Conservation (phyloP, 30 jellyfish, hydroid and myxozoan species). For the Hydractinia echinata region DNA sequence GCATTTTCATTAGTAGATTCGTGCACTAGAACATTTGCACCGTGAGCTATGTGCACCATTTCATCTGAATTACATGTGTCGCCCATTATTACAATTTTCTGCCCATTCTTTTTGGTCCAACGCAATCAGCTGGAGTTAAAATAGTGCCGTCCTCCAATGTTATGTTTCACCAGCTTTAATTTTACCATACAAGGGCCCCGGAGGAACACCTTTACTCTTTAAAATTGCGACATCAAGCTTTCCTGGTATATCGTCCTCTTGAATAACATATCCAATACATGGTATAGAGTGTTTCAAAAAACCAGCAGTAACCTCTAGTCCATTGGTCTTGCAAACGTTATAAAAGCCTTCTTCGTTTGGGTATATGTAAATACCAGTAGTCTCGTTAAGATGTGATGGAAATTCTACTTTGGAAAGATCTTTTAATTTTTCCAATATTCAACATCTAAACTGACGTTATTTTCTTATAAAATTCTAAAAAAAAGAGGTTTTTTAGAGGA, state of each 20-base stretch:
- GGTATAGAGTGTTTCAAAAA: slow-evolving; percentile 47
- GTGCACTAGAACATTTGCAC: slow-evolving; percentile 71
- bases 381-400: slow-evolving; percentile 51
- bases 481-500: no score
- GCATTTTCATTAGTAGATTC: slow-evolving; percentile 93
- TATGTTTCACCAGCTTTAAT: slow-evolving; percentile 61
- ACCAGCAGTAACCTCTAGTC: slow-evolving; percentile 44
- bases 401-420: background rate
- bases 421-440: slow-evolving; percentile 11
- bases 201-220: slow-evolving; percentile 56
- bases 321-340: slow-evolving; percentile 32
- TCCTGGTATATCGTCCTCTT: slow-evolving; percentile 71
- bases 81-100: slow-evolving; percentile 71
- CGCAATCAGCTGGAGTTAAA: slow-evolving; percentile 50
- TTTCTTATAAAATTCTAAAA: background rate
- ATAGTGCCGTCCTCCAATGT: slow-evolving; percentile 45
- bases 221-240: slow-evolving; percentile 62
- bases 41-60: slow-evolving; percentile 23
- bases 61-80: slow-evolving; percentile 68
- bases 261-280: slow-evolving; percentile 70
- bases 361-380: background rate
- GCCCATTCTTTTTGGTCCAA: slow-evolving; percentile 72
- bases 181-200: slow-evolving; percentile 80
- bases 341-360: slow-evolving; percentile 22
- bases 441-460: background rate